Percentiles rank a stretch among this genome's conserved stretches.
These are phyloP conservation scores for Amorpha juglandis DNA, from an alignment of 2,888 invertebrate genomes.

Conservation along the genomic window DNA sequence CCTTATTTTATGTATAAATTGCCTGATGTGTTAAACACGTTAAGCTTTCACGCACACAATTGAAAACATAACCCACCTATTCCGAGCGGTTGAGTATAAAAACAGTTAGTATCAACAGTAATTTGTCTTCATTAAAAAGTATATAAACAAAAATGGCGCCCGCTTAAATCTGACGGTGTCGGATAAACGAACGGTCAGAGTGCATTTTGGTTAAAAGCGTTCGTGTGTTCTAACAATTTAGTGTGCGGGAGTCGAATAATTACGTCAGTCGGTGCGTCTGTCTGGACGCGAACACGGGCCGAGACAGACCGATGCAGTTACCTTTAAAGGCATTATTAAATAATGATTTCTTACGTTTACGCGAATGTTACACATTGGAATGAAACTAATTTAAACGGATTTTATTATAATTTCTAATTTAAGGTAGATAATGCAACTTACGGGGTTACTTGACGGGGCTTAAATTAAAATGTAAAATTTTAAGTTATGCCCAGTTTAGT, in stretches of 20 bases:
- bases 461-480: too few species aligned
- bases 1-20: too few species aligned
- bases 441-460: too few species aligned
- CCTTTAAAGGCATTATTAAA: too few species aligned
- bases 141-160: slow-evolving; percentile 14
- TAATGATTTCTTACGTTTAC: background rate
- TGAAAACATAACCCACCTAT: background rate
- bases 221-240: slow-evolving; percentile 36
- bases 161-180: slow-evolving; percentile 5
- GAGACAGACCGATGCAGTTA: background rate
- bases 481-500: too few species aligned
- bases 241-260: slow-evolving; percentile 26
- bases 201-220: slow-evolving; percentile 40
- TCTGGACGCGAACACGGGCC: background rate
- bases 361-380: too few species aligned
- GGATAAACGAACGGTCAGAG: slow-evolving; percentile 25
- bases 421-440: too few species aligned
- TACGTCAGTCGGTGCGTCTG: slow-evolving; percentile 25
- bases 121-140: slow-evolving; percentile 11
- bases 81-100: background rate
- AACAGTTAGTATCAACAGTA: slow-evolving; percentile 3
- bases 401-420: too few species aligned
- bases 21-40: too few species aligned
- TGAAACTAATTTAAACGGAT: too few species aligned
- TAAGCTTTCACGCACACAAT: too few species aligned